Evolutionary conservation across 2,797 vertebrate species (phyloP).

Genomic region (Coccyzus lansbergi): DNA sequence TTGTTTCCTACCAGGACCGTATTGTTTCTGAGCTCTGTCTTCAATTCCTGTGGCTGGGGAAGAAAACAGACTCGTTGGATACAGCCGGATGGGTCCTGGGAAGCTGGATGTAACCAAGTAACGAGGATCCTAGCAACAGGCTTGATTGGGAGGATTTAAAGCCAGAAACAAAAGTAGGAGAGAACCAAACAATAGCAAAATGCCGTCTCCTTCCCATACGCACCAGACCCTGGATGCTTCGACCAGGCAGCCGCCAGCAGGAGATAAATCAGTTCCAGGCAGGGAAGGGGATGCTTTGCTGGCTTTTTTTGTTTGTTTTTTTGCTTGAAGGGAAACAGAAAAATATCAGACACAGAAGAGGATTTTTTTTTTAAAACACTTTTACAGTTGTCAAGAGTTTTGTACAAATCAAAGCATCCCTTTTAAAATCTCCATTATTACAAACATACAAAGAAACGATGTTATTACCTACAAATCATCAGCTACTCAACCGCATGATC

Average conservation of each 20-base stretch:
- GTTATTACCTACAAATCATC: conserved; percentile 76
- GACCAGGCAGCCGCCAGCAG: background rate
- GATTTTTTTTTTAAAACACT: conserved; percentile 69
- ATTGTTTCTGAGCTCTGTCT: background rate
- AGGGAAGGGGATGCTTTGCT: background rate
- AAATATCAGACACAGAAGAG: conserved; percentile 13
- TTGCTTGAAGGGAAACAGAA: background rate
- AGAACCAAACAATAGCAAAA: conserved; percentile 3
- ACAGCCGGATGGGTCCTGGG: background rate
- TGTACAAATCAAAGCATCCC: conserved; percentile 79
- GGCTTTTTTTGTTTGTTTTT: background rate
- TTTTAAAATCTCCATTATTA: conserved; percentile 77
- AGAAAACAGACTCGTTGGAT: background rate
- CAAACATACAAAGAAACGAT: conserved; percentile 81
- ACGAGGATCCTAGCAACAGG: conserved; percentile 41
- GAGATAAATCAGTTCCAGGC: conserved; percentile 1
- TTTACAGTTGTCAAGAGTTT: conserved; percentile 75
- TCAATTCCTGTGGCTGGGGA: background rate
- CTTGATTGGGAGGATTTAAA: conserved; percentile 23
- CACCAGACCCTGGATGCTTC: background rate
- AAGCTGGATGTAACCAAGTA: conserved; percentile 41
- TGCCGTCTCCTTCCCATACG: background rate
- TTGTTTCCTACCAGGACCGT: background rate
- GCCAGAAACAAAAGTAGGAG: conserved; percentile 28
- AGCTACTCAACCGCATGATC: conserved; percentile 68